Base-by-base conservation (phyloP, 2,113 vertebrate genomes). In the Lichenostomus cassidix region DNA sequence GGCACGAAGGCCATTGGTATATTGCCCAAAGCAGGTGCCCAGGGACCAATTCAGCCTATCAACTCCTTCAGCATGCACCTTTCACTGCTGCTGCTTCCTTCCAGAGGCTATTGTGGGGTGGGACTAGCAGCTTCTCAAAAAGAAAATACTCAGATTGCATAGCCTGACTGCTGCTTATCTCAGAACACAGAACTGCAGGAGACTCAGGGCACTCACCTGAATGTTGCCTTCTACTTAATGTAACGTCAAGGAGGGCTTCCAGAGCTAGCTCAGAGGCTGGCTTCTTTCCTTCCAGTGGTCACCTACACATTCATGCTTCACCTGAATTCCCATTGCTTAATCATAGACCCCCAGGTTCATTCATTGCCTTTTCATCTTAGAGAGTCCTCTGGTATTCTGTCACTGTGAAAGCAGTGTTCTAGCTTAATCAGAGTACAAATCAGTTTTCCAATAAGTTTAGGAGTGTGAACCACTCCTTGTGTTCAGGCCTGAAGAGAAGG, bases 1-100 rank as follows among this genome's bases (percentile, higher is more conserved):
- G 12, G 5, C 33, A 50, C 24, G 50, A 69, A 65, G 63, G 31
- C 19, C 0, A 0, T 14, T 2, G 3, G 53, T 3, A 5, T 8
- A 21, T 5, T 76, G 41, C 53, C 47, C 46, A 28, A 31, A 60
- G 70, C 28, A 39, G 11, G 4, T 55, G 63, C 16, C 75, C 31
- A 62, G 50, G 44, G 52, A 44, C 4, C 5, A 17, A 56, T 47
- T 76, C 62, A 68, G 50, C 42, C n/a, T 23, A 41, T 28, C 1
- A 3, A 2, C 50, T 89, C 28, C 56, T 83, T 74, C 78, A 60
- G 42, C 2, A 0, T 3, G 15, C 46, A 62, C 10, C 15, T 12
- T 63, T 47, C 33, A 8, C n/a, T 64, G 37, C 17, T 37, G 59
- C 53, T 68, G 44, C 28, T 76, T 79, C 25, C 29, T n/a, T 39